These are phyloP conservation scores for Imbricaverruca yamaguchii DNA, from an alignment of 2,888 invertebrate species.

Conservation along the genomic window DNA sequence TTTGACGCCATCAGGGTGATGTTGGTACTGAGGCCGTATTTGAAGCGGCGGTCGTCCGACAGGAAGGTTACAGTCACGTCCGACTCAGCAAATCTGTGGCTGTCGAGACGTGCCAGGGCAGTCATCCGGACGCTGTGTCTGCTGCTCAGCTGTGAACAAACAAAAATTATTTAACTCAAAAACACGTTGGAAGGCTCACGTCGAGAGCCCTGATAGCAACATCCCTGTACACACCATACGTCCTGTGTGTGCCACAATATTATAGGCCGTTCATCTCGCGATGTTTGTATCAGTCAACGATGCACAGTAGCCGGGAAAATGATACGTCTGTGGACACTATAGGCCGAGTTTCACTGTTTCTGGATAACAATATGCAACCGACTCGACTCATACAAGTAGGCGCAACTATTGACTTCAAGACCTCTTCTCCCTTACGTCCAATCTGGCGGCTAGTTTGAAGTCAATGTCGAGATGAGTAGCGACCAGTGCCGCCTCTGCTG, in stretches of 20 bases:
- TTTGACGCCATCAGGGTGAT: neutral
- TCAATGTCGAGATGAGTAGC: neutral
- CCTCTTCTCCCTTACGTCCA: neutral
- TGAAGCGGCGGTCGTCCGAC: neutral
- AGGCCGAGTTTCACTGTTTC: too few relatives aligned
- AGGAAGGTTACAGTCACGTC: neutral
- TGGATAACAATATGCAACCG: too few relatives aligned
- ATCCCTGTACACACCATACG: too few relatives aligned
- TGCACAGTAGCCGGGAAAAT: too few relatives aligned
- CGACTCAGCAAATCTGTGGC: neutral
- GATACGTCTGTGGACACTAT: too few relatives aligned
- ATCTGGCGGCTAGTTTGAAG: neutral
- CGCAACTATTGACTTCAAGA: too few relatives aligned
- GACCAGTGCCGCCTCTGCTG: neutral
- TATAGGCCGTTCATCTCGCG: too few relatives aligned
- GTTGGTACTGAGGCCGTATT: neutral
- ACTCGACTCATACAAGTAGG: too few relatives aligned
- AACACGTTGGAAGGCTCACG: too few relatives aligned
- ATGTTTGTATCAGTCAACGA: too few relatives aligned
- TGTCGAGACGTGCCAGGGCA: neutral
- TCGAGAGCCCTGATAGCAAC: too few relatives aligned
- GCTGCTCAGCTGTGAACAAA: neutral
- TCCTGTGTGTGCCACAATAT: too few relatives aligned
- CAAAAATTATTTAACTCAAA: neutral
- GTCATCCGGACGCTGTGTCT: neutral